Evolutionary conservation across 2,888 invertebrate species (phyloP), one percentile per base, ranked within the genome.

Genomic region (Cistogaster globosa): DNA sequence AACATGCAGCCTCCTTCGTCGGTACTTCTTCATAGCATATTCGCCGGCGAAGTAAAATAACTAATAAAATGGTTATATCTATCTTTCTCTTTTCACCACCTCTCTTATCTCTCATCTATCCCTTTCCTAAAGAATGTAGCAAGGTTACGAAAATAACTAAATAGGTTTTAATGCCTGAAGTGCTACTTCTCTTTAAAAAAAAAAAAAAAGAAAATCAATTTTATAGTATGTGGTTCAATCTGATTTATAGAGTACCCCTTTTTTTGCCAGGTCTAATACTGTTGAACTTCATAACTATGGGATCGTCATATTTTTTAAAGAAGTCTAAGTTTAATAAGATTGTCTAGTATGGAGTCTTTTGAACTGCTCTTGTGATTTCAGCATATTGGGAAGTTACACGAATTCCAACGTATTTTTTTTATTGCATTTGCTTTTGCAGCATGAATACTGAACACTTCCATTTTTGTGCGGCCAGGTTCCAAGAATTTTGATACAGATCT

Each of bases 351-450:
- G 51, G 51, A 51, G 18, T 9, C 51, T 51, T 51, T 51, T n/a
- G 51, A 51, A n/a, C 51, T 51, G n/a, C 51, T 51, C 51, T 51
- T 51, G 51, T 51, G 51, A 51, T 51, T 51, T 51, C 51, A 51
- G 51, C 51, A 51, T 51, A 51, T 51, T 51, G 51, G 14, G 14
- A 51, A 51, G 51, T 2, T n/a, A 51, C 12, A n/a, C n/a, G n/a
- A 51, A 51, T 51, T 18, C n/a, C 51, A 51, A n/a, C 51, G n/a
- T 18, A 51, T 51, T 51, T 51, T 51, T 51, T 51, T n/a, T n/a
- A n/a, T n/a, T n/a, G n/a, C n/a, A 51, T 51, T 51, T 51, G 14
- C 18, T 51, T 3, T 51, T 51, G 51, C n/a, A 51, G 48, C 48
- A 51, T 51, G 48, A 12, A 51, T n/a, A 51, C 48, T 51, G 48